Base-by-base conservation (phyloP, 1,140 invertebrate species). In the Glossosoma conforme region DNA sequence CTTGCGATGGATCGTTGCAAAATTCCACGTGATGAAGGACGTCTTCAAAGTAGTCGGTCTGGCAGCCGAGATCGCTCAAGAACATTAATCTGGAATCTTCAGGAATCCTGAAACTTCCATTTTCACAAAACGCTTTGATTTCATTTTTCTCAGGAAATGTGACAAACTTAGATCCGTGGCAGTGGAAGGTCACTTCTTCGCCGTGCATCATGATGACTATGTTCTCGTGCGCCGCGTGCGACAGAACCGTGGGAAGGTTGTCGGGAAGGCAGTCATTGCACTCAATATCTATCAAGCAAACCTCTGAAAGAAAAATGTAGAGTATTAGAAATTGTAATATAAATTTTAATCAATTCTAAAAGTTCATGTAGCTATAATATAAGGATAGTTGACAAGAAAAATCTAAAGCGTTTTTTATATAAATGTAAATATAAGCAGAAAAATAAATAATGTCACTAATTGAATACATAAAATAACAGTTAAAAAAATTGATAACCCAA, bases 251-350 rank as follows among this genome's bases (percentile, higher is more conserved):
- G 42, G 71, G 69, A 63, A 70, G 67, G 63, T 69, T 58, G 32
- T 70, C 69, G 15, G 69, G 69, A 19, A 70, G 19, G 56, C 69
- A 74, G 45, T 71, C 67, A 36, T 56, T 46, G 44, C 71, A 74
- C 14, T 60, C 48, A 54, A 71, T 59, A 8, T 74, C 69, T 49
- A 74, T 65, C 36, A 63, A 57, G 56, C 69, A 73, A 11, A 49
- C 38, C 33, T 63, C 65, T 67, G 56, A 3, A 54, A 58, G 18
- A 47, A 28, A 17, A 14, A 11, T 45, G 13, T 10, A 45, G 25
- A 21, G 33, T 17, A 24, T 24, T 9, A 24, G n/a, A 17, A n/a
- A 25, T 13, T 43, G 14, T 2, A 6, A 24, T 18, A 25, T 6
- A 6, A 6, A 44, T n/a, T n/a, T n/a, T n/a, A n/a, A n/a, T n/a